Base-by-base conservation (phyloP, 2,797 vertebrate genomes). In the Bradypus variegatus region DNA sequence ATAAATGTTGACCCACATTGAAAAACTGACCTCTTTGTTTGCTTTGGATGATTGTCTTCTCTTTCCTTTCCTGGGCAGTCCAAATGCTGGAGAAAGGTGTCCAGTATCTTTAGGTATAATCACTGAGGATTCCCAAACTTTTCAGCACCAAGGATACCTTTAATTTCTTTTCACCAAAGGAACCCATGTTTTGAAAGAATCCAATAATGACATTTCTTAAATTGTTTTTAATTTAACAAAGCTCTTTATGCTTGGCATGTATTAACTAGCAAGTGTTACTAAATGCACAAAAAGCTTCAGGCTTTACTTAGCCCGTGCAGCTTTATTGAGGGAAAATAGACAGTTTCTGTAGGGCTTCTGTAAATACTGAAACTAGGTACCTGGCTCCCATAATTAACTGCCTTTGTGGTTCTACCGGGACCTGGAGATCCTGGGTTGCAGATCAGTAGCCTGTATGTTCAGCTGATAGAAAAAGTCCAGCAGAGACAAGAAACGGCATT, bases 121-220 rank as follows among this genome's bases (percentile, higher is more conserved):
- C 64, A 58, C 75, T 60, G 27, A 87, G 31, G 19, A 33, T 15
- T 38, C 64, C 77, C 78, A 55, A 25, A 38, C n/a, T 82, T 53
- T 85, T 88, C 8, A 55, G 53, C 45, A 77, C 38, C 45, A 85
- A 27, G 45, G 45, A 29, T 6, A 14, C 88, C 31, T 85, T 58
- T 53, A 45, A 45, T 45, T 45, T 78, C 45, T 50, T 86, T 67
- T 78, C 38, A 58, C 72, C 19, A 58, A 23, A 53, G 72, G 62
- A 70, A 62, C 48, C 38, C 60, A 92, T 29, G 38, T 90, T 86
- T 93, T 79, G 29, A 84, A 75, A 90, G 31, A 87, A 60, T 69
- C 67, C 75, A 88, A 69, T n/a, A 69, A 80, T 86, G 16, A 48
- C 81, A 83, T 65, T 81, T 76, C 67, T 48, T 38, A 62, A 53